Percentiles rank a stretch among this genome's conserved stretches.
Evolutionary conservation across 2,888 invertebrate genomes (phyloP).

Genomic region (Hirtodrosophila duncani): DNA sequence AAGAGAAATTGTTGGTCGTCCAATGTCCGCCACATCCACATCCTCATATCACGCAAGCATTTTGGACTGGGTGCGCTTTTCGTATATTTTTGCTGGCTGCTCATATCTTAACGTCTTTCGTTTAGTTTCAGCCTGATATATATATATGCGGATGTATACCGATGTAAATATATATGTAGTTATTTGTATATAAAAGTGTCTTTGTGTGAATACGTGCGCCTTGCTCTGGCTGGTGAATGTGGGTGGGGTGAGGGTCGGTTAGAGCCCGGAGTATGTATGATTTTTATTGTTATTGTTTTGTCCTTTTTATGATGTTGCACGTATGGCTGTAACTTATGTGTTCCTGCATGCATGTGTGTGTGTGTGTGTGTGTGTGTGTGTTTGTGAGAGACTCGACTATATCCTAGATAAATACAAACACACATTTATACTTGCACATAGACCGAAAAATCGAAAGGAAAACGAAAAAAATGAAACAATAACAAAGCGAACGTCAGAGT

Average conservation of each 20-base stretch:
- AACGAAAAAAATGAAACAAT: constrained; percentile 61
- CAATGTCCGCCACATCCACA: too few relatives aligned
- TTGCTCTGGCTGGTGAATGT: background rate
- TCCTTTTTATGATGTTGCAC: constrained; percentile 67
- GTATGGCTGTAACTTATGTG: constrained; percentile 34
- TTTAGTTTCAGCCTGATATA: constrained; percentile 29
- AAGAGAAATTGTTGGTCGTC: constrained; percentile 29
- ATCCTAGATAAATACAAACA: constrained; percentile 26
- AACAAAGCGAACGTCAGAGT: constrained; percentile 41
- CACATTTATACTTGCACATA: constrained; percentile 5
- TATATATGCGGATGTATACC: constrained; percentile 25
- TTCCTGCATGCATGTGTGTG: constrained; percentile 9
- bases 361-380: constrained; percentile 23
- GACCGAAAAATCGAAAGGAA: constrained; percentile 49
- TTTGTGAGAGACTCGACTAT: constrained; percentile 17
- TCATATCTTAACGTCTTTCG: constrained; percentile 55
- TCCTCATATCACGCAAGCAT: constrained; percentile 11
- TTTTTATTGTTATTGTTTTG: constrained; percentile 76
- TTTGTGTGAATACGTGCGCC: constrained; percentile 7
- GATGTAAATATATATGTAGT: constrained; percentile 4
- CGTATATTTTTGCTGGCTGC: constrained; percentile 28
- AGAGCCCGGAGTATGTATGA: constrained; percentile 56
- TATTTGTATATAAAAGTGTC: background rate
- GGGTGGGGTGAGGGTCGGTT: constrained; percentile 13
- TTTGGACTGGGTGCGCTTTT: constrained; percentile 4